These are phyloP conservation scores for Carterocephalus palaemon DNA, from an alignment of 2,888 invertebrate species.

Conservation along the genomic window DNA sequence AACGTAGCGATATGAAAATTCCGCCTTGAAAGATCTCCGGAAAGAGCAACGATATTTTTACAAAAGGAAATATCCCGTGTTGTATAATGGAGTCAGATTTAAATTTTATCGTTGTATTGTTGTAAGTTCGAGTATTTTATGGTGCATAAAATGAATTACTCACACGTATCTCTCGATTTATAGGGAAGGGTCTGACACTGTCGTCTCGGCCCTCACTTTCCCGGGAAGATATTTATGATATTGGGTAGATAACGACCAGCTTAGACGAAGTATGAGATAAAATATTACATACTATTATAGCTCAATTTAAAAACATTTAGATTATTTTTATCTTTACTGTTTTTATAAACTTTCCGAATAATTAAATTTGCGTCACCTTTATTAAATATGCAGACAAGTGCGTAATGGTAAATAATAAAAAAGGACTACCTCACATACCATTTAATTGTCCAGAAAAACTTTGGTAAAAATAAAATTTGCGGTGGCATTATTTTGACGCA, in stretches of 20 bases:
- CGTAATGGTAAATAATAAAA: too few relatives aligned
- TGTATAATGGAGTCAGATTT: slow-evolving; percentile 23
- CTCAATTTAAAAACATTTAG: too few relatives aligned
- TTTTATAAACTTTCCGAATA: too few relatives aligned
- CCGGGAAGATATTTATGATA: slow-evolving; percentile 21
- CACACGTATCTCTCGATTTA: slow-evolving; percentile 38
- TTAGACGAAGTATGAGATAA: slow-evolving; percentile 18
- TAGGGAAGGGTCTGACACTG: slow-evolving; percentile 36
- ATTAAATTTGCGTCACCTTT: too few relatives aligned
- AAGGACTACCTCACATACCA: too few relatives aligned
- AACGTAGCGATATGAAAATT: slow-evolving; percentile 21
- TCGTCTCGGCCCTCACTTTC: slow-evolving; percentile 30
- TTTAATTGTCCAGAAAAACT: too few relatives aligned
- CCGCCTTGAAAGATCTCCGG: slow-evolving; percentile 12
- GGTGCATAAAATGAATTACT: slow-evolving; percentile 54
- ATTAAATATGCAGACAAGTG: too few relatives aligned
- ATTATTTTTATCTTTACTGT: too few relatives aligned
- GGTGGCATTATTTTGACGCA: too few relatives aligned
- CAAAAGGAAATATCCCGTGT: slow-evolving; percentile 19
- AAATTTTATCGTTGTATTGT: slow-evolving; percentile 38
- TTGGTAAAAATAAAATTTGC: too few relatives aligned
- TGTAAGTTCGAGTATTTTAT: slow-evolving; percentile 46
- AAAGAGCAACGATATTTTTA: slow-evolving; percentile 16
- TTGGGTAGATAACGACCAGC: slow-evolving; percentile 19
- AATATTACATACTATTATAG: slow-evolving; percentile 14